Evolutionary conservation across 2,888 invertebrate species (phyloP), one percentile per base, ranked within the genome.

Genomic region (Pseudoips prasinana): DNA sequence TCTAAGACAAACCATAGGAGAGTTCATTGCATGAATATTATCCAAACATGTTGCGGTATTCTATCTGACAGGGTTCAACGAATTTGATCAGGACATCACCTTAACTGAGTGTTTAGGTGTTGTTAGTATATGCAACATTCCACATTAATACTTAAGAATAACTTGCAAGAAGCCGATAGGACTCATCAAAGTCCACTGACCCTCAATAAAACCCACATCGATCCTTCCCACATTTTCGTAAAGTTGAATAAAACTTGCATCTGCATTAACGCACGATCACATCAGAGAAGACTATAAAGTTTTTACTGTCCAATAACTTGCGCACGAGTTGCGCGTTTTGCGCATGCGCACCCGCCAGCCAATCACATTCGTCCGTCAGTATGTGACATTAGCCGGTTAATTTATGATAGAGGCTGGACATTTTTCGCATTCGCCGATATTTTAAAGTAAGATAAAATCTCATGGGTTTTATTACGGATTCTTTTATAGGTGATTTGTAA

Each of bases 401-500:
- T 73, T 80, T 82, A 84, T 83, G 84, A 82, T 82, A 83, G 79
- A 82, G 70, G 53, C 73, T 53, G 65, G 58, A 57, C 60, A 58
- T 62, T 63, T 54, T 64, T 70, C 64, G 65, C 76, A 79, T 79
- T 73, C 73, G 70, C 67, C 55, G 47, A 72, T 83, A 81, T 75
- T 71, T 81, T 73, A 77, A 62, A 48, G 47, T 59, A 72, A 58
- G 56, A 79, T 84, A 83, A 78, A 75, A 78, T 79, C 73, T 64
- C 59, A 43, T 56, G 49, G 63, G 64, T 69, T 75, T 75, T 75
- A 78, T 74, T 64, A 58, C 51, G 59, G 64, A 64, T 72, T 66
- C 41, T 56, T 58, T 56, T 58, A 54, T 46, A 45, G 53, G 50
- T 44, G 58, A 53, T 53, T 46, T 55, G 54, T 57, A 43, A 25